Base-by-base conservation (phyloP, 2,113 vertebrate species). In the Salvelinus fontinalis region DNA sequence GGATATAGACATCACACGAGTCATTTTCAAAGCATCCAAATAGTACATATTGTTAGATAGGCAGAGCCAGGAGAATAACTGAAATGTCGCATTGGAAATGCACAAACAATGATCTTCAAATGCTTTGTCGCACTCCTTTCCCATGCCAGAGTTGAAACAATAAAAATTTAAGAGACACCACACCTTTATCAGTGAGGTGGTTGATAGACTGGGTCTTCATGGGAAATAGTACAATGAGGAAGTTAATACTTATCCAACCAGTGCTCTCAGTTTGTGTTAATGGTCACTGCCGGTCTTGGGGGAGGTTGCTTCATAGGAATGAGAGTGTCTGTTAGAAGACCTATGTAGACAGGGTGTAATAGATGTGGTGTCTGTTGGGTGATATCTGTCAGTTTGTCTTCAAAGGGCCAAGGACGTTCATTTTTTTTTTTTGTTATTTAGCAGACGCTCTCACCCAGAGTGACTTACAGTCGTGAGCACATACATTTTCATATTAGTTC, bases 241-340 rank as follows among this genome's bases (percentile, higher is more conserved):
- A 64, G 82, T 66, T 71, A 88, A 89, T 85, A 74, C 22, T 88
- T 89, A 78, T 85, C 78, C 14, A 44, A 48, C 76, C 29, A 3
- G 9, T 73, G 73, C 14, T 79, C 27, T 1, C 73, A 54, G 71
- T 77, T 71, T 7, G 39, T 12, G 31, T 3, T 26, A 13, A 2
- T 57, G 26, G 0, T 44, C 7, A 22, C 22, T 9, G 7, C 7
- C 76, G 44, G 9, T 1, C 1, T 34, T 1, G 31, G 34, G 34
- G 6, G 34, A 34, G 6, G 39, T 44, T 44, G 39, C 39, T 12
- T 44, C 39, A 44, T 44, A 12, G 39, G 39, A 44, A 11, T 12
- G 9, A 44, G 39, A 44, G 18, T 6, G 54, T 57, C 54, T 57
- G 16, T 57, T 16, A 44, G 39, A 44, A 11, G 39, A 44, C 39